Conservation (phyloP, 2,888 invertebrate genomes). For the Mongoloraphidia duomilia region DNA sequence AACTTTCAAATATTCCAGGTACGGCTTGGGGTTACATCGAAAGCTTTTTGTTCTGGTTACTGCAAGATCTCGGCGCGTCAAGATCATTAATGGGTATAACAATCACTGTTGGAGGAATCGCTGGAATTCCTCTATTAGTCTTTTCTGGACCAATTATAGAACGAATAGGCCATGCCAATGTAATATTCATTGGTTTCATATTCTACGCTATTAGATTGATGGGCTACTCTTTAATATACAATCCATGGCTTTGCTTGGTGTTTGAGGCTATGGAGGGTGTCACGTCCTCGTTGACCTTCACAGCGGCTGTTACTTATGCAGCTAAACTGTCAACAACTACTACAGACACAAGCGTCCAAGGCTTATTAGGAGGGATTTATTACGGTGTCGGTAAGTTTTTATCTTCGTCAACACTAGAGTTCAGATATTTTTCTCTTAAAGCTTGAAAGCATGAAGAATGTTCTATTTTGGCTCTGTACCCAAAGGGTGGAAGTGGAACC, state of each 20-base stretch:
- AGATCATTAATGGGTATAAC: constrained; percentile 67
- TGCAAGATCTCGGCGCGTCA: constrained; percentile 62
- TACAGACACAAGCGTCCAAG: constrained; percentile 63
- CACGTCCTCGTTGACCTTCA: constrained; percentile 59
- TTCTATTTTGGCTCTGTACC: background rate
- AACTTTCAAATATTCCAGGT: constrained; percentile 32
- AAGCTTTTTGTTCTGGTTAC: constrained; percentile 66
- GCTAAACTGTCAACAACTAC: constrained; percentile 56
- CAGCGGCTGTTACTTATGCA: constrained; percentile 64
- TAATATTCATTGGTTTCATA: constrained; percentile 60
- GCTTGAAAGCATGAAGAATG: background rate
- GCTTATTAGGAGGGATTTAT: constrained; percentile 63
- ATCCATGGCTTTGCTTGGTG: constrained; percentile 59
- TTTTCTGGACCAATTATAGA: constrained; percentile 63
- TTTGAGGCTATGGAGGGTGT: constrained; percentile 68
- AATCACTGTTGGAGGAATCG: constrained; percentile 61
- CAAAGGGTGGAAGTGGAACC: background rate
- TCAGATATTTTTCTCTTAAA: background rate
- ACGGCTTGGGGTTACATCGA: constrained; percentile 75
- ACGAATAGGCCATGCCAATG: constrained; percentile 59
- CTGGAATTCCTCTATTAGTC: constrained; percentile 59
- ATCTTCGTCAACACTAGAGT: background rate
- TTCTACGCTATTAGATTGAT: constrained; percentile 59
- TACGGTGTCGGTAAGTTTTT: constrained; percentile 53
- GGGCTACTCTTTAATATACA: constrained; percentile 60